A percentile compares a stretch with the other conserved stretches of the same genome.
These are phyloP conservation scores for Philaethria dido DNA, from an alignment of 2,888 invertebrate genomes.

Conservation along the genomic window DNA sequence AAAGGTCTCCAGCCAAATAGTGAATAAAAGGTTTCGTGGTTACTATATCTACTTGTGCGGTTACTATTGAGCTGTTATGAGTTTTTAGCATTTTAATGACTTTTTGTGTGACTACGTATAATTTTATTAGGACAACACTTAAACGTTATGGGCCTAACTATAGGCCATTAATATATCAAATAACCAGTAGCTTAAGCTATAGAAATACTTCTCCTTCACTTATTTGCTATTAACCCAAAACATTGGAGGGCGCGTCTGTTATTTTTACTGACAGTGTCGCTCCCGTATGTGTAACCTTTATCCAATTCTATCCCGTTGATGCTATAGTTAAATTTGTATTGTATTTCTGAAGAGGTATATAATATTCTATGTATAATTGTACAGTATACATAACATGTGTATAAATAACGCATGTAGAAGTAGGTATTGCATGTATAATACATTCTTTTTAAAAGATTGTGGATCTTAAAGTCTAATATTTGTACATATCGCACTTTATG, in stretches of 20 bases:
- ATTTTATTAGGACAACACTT: neutral
- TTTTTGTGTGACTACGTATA: neutral
- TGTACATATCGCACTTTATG: too few relatives aligned
- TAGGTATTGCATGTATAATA: too few relatives aligned
- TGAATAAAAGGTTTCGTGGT: neutral
- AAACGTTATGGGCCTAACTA: neutral
- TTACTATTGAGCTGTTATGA: neutral
- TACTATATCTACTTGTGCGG: neutral
- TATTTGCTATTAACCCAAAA: slow-evolving; percentile 16
- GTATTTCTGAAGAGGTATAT: neutral
- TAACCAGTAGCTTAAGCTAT: neutral
- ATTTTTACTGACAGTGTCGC: slow-evolving; percentile 23
- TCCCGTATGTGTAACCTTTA: slow-evolving; percentile 13
- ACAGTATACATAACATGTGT: too few relatives aligned
- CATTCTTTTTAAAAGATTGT: too few relatives aligned
- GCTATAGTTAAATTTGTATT: neutral
- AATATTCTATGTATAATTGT: neutral
- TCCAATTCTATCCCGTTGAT: slow-evolving; percentile 3
- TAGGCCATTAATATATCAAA: neutral
- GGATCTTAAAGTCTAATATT: too few relatives aligned
- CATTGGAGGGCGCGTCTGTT: slow-evolving; percentile 13
- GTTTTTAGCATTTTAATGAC: neutral
- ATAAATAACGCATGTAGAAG: too few relatives aligned
- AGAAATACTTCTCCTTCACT: neutral
- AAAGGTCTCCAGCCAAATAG: neutral